These are phyloP conservation scores for Bubo bubo DNA, from an alignment of 2,113 vertebrate species.

Conservation along the genomic window DNA sequence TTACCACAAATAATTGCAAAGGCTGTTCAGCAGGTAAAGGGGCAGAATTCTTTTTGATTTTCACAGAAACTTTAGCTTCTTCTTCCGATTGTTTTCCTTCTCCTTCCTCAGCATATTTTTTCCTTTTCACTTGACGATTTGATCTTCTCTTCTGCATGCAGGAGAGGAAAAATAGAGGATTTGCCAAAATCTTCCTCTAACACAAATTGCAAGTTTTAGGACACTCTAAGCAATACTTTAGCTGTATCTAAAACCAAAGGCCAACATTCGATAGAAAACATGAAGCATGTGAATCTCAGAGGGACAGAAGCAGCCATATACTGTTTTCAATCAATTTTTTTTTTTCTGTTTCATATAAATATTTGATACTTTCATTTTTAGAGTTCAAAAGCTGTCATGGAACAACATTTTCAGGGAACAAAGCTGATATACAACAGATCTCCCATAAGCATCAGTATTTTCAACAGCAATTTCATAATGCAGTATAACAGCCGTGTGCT, in stretches of 20 bases:
- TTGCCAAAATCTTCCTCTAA: background rate
- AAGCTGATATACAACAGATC: background rate
- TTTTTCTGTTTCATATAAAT: background rate
- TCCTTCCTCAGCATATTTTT: constrained; percentile 92
- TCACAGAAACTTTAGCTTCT: constrained; percentile 87
- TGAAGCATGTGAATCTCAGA: background rate
- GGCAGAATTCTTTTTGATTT: constrained; percentile 86
- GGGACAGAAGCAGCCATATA: background rate
- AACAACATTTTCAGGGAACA: background rate
- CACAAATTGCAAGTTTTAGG: background rate
- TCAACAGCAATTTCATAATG: background rate
- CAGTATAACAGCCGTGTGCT: background rate
- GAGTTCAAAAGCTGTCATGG: background rate
- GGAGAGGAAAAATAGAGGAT: background rate
- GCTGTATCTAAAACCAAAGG: background rate
- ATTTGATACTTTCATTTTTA: background rate
- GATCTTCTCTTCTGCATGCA: constrained; percentile 92
- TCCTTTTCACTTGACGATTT: constrained; percentile 97
- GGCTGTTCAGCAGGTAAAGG: constrained; percentile 82
- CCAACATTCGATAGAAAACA: background rate
- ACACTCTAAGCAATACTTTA: background rate
- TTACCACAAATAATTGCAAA: constrained; percentile 94
- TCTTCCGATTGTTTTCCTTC: constrained; percentile 93
- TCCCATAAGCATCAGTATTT: background rate
- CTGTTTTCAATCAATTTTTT: background rate